These are phyloP conservation scores for Acheta domesticus DNA, from an alignment of 2,888 invertebrate genomes.

Conservation along the genomic window DNA sequence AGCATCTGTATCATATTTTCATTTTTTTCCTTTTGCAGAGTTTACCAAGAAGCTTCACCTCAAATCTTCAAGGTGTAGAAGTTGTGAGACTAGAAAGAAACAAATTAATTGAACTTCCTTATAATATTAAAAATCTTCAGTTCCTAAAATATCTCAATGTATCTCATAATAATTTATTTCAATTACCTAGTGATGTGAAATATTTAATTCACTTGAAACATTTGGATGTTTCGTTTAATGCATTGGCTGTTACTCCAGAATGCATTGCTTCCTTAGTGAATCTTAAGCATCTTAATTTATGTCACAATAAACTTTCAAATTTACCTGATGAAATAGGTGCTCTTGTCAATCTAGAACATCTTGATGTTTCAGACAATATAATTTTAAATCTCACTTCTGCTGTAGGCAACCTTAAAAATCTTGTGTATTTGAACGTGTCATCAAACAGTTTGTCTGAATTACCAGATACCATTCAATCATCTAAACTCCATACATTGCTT, in stretches of 20 bases:
- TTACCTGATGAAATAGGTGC: slow-evolving; percentile 9
- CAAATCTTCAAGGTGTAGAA: slow-evolving; percentile 18
- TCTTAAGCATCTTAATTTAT: not conserved
- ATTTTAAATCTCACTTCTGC: not conserved
- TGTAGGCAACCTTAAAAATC: not conserved
- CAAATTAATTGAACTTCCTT: not conserved
- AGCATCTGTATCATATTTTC: too few species aligned
- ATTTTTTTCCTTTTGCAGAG: not conserved
- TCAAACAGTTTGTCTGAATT: not conserved
- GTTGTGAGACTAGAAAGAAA: not conserved
- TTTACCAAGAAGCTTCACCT: not conserved
- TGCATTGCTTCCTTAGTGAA: not conserved
- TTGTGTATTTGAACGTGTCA: not conserved
- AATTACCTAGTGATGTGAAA: not conserved
- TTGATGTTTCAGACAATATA: not conserved
- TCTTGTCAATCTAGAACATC: not conserved
- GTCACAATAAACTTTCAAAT: not conserved
- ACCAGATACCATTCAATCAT: not conserved
- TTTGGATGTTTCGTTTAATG: not conserved
- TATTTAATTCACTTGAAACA: not conserved
- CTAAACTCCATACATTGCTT: not conserved
- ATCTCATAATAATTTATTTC: not conserved
- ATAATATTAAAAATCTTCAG: not conserved
- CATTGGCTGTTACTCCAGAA: not conserved
- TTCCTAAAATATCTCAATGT: not conserved